Base-by-base conservation (phyloP, 2,888 invertebrate species). In the Hemaris fuciformis region DNA sequence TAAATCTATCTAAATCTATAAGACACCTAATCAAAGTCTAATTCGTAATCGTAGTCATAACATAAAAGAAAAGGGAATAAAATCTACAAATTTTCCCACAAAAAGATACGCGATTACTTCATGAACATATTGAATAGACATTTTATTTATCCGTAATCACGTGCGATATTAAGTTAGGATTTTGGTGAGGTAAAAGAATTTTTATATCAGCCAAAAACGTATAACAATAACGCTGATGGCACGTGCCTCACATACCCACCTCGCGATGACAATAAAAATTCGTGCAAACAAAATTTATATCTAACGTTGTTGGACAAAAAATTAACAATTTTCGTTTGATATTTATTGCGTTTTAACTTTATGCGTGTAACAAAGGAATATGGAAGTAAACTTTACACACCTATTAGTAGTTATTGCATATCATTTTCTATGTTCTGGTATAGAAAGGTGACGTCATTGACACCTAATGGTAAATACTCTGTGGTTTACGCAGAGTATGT, bases 91-190 rank as follows among this genome's bases (percentile, higher is more conserved):
- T 7, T 10, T 27, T 1, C 27, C 45, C 31, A 22, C 13, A 13
- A 57, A 38, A 57, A 10, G 62, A 60, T 60, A 48, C 53, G n/a
- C 20, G 46, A 59, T 38, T 41, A 41, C n/a, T 53, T 20, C 53
- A 60, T n/a, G 10, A n/a, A 38, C 38, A 22, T 38, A 57, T 38
- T 34, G 34, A 57, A 57, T 57, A 48, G 18, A 46, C 23, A 48
- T 48, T 59, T 48, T 38, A 38, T 60, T 60, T 38, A 34, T 60
- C 22, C 48, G 46, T 34, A 34, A 48, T 59, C 59, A 46, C 59
- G 25, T 45, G 22, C 60, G 34, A 60, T 38, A 60, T 60, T 34
- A 48, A 48, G 60, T 60, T 60, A 48, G 45, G 59, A 46, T 48
- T 48, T 60, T 31, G 31, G 20, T 23, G n/a, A 46, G 38, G 59